phyloP scores from a whole-genome alignment of 2,797 vertebrate genomes.

The Falco biarmicus region DNA sequence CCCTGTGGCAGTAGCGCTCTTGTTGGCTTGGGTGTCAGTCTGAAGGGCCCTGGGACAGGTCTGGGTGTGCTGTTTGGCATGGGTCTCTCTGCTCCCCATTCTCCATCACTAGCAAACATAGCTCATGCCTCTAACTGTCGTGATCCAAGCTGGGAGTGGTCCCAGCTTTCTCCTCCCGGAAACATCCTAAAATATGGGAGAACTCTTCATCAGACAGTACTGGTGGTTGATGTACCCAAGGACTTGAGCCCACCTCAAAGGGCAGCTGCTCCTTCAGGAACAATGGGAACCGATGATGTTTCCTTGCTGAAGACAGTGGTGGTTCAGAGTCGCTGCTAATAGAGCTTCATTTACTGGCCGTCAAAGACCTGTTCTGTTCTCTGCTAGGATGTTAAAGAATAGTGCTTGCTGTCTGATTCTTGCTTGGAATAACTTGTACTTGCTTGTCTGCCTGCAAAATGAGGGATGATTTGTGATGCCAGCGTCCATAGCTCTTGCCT shows the following conservation, averaged over 20 bases:
- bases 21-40: not conserved
- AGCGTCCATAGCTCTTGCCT: fast-evolving
- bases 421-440: not conserved
- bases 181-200: not conserved
- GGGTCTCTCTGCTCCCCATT: not conserved
- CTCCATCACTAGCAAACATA: not conserved
- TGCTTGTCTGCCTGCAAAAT: not conserved
- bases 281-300: fast-evolving
- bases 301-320: not conserved
- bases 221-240: not conserved
- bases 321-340: fast-evolving
- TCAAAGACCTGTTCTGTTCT: not conserved
- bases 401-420: not conserved
- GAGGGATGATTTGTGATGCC: not conserved
- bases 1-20: not conserved
- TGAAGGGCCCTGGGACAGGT: not conserved
- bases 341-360: not conserved
- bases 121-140: not conserved
- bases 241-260: not conserved
- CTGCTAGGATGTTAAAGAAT: not conserved
- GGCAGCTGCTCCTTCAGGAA: not conserved
- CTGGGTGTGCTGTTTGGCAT: not conserved
- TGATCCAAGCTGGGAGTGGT: not conserved
- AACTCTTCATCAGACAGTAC: fast-evolving
- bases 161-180: not conserved